phyloP scores from a whole-genome alignment of 2,888 invertebrate genomes.

The Mystacides longicornis region DNA sequence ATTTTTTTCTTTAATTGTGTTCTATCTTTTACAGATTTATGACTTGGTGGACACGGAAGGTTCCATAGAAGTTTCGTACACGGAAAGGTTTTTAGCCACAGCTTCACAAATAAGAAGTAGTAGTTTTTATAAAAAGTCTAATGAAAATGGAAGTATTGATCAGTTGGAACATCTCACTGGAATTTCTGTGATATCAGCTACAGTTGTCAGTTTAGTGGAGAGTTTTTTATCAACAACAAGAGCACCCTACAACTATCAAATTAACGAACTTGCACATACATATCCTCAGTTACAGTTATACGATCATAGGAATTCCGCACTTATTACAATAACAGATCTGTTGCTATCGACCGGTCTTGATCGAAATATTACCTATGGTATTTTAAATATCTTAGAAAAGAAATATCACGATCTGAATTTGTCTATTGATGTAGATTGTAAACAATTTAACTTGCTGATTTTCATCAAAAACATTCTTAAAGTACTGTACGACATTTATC shows the following conservation, averaged over 20 bases:
- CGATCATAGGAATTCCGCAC: slow-evolving; percentile 44
- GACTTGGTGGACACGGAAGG: slow-evolving; percentile 57
- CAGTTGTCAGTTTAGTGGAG: slow-evolving; percentile 54
- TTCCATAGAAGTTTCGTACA: slow-evolving; percentile 61
- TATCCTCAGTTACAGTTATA: slow-evolving; percentile 46
- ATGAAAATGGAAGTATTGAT: slow-evolving; percentile 30
- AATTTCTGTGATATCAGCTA: slow-evolving; percentile 51
- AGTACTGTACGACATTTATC: slow-evolving; percentile 45
- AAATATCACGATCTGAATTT: slow-evolving; percentile 45
- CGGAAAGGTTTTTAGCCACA: slow-evolving; percentile 53
- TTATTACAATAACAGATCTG: slow-evolving; percentile 46
- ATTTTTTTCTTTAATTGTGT: too few relatives aligned
- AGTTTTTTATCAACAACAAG: slow-evolving; percentile 49
- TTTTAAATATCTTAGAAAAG: slow-evolving; percentile 45
- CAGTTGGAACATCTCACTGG: slow-evolving; percentile 49
- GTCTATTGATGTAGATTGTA: slow-evolving; percentile 32
- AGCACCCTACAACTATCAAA: slow-evolving; percentile 44
- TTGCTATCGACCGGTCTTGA: slow-evolving; percentile 45
- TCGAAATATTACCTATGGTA: slow-evolving; percentile 45
- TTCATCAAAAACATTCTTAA: slow-evolving; percentile 47
- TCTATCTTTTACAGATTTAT: slow-evolving; percentile 58
- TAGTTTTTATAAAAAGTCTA: slow-evolving; percentile 34
- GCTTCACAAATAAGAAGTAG: slow-evolving; percentile 47
- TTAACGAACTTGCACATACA: slow-evolving; percentile 41
- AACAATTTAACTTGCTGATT: slow-evolving; percentile 16